Evolutionary conservation across 2,797 vertebrate species (phyloP).

Genomic region (Coccyzus lansbergi): DNA sequence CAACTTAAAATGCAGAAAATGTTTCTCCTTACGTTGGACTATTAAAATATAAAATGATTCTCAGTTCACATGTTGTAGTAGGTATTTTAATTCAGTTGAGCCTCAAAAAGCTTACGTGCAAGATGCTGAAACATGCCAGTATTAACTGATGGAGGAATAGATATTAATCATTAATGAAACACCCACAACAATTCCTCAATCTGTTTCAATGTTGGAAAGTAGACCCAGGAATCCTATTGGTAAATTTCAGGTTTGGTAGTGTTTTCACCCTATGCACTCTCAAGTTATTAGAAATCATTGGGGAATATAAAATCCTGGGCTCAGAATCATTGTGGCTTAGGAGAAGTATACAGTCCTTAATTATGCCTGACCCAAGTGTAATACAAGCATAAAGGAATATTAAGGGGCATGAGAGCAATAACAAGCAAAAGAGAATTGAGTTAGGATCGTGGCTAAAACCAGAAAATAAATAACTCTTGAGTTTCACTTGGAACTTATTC

Average conservation of each 20-base stretch:
- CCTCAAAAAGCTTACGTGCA: background rate
- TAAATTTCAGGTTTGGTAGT: background rate
- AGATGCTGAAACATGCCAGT: background rate
- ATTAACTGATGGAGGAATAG: background rate
- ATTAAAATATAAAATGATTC: background rate
- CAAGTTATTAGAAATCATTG: background rate
- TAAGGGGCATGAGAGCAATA: background rate
- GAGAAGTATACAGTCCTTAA: background rate
- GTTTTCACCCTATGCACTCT: background rate
- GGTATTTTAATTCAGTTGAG: background rate
- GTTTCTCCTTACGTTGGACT: background rate
- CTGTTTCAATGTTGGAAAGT: background rate
- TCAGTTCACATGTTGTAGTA: background rate
- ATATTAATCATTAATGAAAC: background rate
- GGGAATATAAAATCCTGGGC: background rate
- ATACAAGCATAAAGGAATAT: background rate
- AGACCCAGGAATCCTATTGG: background rate
- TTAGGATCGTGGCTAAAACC: background rate
- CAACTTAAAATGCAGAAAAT: background rate
- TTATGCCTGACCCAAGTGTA: background rate
- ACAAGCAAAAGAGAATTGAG: background rate
- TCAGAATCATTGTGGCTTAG: background rate
- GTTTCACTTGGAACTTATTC: background rate
- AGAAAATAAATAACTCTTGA: background rate
- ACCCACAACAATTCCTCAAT: background rate